These are phyloP conservation scores for Acleris sparsana DNA, from an alignment of 2,888 invertebrate genomes.

Conservation along the genomic window DNA sequence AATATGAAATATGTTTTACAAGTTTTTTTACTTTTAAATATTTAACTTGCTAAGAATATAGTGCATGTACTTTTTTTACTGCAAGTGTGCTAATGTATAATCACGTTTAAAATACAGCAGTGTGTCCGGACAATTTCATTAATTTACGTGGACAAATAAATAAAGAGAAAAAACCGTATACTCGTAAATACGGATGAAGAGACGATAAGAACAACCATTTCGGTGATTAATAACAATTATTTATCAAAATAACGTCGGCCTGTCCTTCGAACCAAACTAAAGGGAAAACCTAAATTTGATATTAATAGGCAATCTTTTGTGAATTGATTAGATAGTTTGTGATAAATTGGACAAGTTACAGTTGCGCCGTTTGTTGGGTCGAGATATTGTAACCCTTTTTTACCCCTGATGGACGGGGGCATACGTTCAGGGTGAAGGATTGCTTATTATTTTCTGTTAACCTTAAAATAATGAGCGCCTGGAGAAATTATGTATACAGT, in stretches of 20 bases:
- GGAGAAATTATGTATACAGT: not conserved
- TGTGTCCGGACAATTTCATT: no score
- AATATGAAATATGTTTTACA: slow-evolving; percentile 24
- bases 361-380: slow-evolving; percentile 48
- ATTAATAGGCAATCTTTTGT: slow-evolving; percentile 72
- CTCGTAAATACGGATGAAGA: no score
- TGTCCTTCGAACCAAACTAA: slow-evolving; percentile 71
- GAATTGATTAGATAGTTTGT: slow-evolving; percentile 80
- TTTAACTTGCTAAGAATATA: not conserved
- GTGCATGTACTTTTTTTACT: not conserved
- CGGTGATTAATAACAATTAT: slow-evolving; percentile 83
- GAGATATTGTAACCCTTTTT: slow-evolving; percentile 39
- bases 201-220: slow-evolving; percentile 42
- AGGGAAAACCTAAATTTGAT: slow-evolving; percentile 77
- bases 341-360: slow-evolving; percentile 68
- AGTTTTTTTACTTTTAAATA: slow-evolving; percentile 6
- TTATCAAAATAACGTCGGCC: slow-evolving; percentile 79
- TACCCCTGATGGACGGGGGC: slow-evolving; percentile 25
- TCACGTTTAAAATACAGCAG: no score
- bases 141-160: no score
- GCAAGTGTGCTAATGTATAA: no score
- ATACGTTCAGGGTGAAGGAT: slow-evolving; percentile 21
- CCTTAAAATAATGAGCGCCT: slow-evolving; percentile 23
- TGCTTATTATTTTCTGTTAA: slow-evolving; percentile 30
- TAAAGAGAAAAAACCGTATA: no score